Evolutionary conservation across 2,888 invertebrate species (phyloP).

Genomic region (Idaea biselata): DNA sequence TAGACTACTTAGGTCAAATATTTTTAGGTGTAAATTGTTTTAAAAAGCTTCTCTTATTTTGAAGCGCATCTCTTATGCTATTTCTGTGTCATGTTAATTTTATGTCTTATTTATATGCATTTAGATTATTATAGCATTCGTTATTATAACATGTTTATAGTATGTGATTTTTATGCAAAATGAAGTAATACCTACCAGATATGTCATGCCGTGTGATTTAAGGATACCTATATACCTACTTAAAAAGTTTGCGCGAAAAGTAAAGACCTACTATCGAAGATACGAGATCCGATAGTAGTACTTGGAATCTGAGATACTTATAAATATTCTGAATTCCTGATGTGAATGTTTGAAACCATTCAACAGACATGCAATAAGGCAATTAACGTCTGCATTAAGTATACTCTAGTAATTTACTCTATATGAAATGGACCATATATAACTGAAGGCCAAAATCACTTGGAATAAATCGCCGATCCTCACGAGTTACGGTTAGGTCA

Average conservation of each 20-base stretch:
- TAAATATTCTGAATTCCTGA: too few relatives aligned
- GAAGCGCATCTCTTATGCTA: too few relatives aligned
- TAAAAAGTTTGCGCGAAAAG: background rate
- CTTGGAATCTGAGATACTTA: too few relatives aligned
- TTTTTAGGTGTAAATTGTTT: too few relatives aligned
- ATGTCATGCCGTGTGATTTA: background rate
- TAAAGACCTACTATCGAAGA: background rate
- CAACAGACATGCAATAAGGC: conserved; percentile 12
- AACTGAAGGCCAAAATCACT: conserved; percentile 17
- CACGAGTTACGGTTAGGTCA: conserved; percentile 11
- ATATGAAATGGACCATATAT: conserved; percentile 16
- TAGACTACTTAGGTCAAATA: too few relatives aligned
- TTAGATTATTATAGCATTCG: too few relatives aligned
- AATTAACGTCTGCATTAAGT: conserved; percentile 12
- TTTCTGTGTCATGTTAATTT: too few relatives aligned
- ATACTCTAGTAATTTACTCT: conserved; percentile 1
- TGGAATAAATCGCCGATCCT: conserved; percentile 10
- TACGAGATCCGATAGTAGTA: background rate
- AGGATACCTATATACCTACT: background rate
- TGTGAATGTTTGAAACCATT: conserved; percentile 2
- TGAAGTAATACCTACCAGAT: background rate
- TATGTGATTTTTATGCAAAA: background rate
- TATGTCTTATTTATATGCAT: too few relatives aligned
- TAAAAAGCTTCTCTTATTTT: too few relatives aligned
- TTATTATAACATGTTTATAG: too few relatives aligned